Conservation (phyloP, 1,140 invertebrate genomes). For the Drosophila eugracilis region DNA sequence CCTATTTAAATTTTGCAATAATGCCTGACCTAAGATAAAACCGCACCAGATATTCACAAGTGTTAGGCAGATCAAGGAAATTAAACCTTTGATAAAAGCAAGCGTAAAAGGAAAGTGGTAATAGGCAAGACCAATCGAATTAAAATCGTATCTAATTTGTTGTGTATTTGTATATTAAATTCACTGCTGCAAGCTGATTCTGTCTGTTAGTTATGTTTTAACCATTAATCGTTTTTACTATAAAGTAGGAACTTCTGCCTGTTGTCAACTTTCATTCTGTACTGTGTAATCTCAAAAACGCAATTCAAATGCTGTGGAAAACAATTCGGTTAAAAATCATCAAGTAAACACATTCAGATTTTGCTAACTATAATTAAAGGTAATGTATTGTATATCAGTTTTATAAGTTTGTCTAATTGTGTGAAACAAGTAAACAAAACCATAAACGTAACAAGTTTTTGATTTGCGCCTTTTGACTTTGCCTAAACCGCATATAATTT, state of each 20-base stretch:
- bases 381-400: constrained; percentile 56
- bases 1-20: constrained; percentile 81
- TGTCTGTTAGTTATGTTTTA: constrained; percentile 40
- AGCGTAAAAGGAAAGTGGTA: constrained; percentile 30
- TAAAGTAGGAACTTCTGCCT: constrained; percentile 82
- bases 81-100: constrained; percentile 37
- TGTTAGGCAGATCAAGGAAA: constrained; percentile 49
- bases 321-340: constrained; percentile 49
- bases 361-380: constrained; percentile 63
- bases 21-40: constrained; percentile 62
- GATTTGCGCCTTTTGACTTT: constrained; percentile 39
- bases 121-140: constrained; percentile 31
- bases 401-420: constrained; percentile 38
- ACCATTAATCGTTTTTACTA: constrained; percentile 67
- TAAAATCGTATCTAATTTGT: constrained; percentile 24
- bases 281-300: constrained; percentile 54
- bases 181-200: constrained; percentile 74
- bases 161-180: constrained; percentile 59
- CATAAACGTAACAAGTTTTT: constrained; percentile 57
- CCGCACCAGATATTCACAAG: constrained; percentile 65
- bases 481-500: constrained; percentile 53
- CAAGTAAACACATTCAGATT: constrained; percentile 67
- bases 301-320: constrained; percentile 52
- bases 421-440: constrained; percentile 50
- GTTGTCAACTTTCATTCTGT: constrained; percentile 48